These are phyloP conservation scores for Temnothorax curvispinosus DNA, from an alignment of 1,140 invertebrate genomes.

Conservation along the genomic window DNA sequence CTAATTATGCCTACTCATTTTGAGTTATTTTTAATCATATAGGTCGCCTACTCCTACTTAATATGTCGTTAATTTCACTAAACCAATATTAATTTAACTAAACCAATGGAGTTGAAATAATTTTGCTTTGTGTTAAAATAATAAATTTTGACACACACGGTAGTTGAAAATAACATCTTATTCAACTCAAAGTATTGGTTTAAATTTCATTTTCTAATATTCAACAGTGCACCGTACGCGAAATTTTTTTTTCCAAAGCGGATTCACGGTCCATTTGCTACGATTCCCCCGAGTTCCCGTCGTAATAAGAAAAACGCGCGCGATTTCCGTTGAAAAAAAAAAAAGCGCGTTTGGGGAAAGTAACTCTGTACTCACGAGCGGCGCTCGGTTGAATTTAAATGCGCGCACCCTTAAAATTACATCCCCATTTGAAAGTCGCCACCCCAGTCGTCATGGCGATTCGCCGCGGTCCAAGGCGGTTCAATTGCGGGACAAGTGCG, in stretches of 20 bases:
- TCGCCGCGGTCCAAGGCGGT: constrained; percentile 75
- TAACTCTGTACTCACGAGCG: not conserved
- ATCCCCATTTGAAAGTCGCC: constrained; percentile 77
- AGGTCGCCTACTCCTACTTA: too few relatives aligned
- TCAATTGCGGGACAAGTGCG: constrained; percentile 80
- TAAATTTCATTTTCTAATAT: too few relatives aligned
- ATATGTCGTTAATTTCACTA: too few relatives aligned
- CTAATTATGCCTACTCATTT: too few relatives aligned
- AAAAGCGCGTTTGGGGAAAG: constrained; percentile 19
- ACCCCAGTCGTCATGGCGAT: constrained; percentile 82
- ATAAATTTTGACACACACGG: too few relatives aligned
- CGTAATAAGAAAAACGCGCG: not conserved
- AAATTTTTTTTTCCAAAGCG: not conserved
- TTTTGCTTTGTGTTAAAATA: too few relatives aligned
- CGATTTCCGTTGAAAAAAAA: constrained; percentile 1
- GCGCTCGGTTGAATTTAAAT: constrained; percentile 56
- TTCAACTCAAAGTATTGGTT: too few relatives aligned
- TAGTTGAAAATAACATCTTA: too few relatives aligned
- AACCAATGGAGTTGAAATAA: too few relatives aligned
- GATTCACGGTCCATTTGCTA: not conserved
- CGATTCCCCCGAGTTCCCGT: not conserved
- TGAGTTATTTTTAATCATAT: too few relatives aligned
- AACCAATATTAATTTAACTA: too few relatives aligned
- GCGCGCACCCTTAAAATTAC: constrained; percentile 75
- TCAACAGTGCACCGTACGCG: too few relatives aligned